phyloP scores from a whole-genome alignment of 2,113 vertebrate genomes.

The Pomatostomus ruficeps region DNA sequence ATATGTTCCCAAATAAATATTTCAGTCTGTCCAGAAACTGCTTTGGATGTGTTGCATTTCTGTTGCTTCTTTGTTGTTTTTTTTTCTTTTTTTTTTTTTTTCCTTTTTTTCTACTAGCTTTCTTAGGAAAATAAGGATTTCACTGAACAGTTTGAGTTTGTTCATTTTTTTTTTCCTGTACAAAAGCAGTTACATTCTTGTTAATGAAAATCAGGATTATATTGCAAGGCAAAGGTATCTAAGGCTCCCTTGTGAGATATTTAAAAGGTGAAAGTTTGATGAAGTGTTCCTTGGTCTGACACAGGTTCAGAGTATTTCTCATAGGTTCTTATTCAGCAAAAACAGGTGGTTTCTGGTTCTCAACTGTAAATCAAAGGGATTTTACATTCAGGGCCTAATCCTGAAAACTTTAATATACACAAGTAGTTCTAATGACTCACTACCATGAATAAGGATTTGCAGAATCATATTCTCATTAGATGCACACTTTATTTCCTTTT shows the following conservation, averaged over 20 bases:
- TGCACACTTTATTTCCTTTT: background rate
- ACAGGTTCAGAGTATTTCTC: slow-evolving; percentile 31
- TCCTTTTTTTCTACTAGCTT: background rate
- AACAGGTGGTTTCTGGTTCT: background rate
- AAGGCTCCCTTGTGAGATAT: slow-evolving; percentile 57
- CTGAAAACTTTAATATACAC: slow-evolving; percentile 29
- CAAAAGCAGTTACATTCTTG: slow-evolving; percentile 47
- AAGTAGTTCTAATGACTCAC: background rate
- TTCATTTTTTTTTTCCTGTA: background rate
- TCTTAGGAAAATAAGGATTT: background rate
- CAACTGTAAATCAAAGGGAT: slow-evolving; percentile 26
- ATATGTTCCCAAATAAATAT: slow-evolving; percentile 20
- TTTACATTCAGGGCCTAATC: slow-evolving; percentile 22
- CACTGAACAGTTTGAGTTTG: background rate
- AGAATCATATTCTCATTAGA: background rate
- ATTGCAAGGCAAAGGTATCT: slow-evolving; percentile 44
- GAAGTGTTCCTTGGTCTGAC: slow-evolving; percentile 45
- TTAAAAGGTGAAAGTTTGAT: slow-evolving; percentile 65
- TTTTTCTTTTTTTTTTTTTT: too few species aligned
- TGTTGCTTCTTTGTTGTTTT: background rate
- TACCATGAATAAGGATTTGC: background rate
- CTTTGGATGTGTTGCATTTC: background rate
- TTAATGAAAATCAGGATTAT: slow-evolving; percentile 58
- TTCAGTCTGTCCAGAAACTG: background rate
- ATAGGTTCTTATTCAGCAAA: slow-evolving; percentile 4